phyloP scores from a whole-genome alignment of 2,888 invertebrate species.

The Portevinia maculata region DNA sequence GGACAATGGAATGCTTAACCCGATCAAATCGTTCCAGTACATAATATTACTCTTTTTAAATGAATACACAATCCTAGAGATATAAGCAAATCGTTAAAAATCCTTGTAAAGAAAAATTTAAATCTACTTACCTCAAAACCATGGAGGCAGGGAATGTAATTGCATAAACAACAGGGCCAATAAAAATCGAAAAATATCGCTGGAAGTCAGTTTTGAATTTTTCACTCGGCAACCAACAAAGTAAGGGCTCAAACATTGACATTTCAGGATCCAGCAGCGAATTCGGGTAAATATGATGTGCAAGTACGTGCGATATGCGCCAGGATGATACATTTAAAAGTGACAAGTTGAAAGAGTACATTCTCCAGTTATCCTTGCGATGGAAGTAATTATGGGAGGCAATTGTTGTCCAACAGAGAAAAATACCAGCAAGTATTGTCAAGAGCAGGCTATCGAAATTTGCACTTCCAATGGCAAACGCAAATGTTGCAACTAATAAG shows the following conservation, averaged over 20 bases:
- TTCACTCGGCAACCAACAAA: slow-evolving; percentile 86
- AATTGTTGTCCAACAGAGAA: slow-evolving; percentile 85
- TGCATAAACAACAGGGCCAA: slow-evolving; percentile 82
- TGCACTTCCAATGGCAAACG: slow-evolving; percentile 81
- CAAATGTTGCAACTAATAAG: slow-evolving; percentile 80
- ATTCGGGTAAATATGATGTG: slow-evolving; percentile 91
- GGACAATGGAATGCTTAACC: slow-evolving; percentile 82
- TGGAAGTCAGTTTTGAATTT: slow-evolving; percentile 84
- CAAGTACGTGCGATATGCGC: slow-evolving; percentile 89
- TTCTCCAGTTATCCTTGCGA: slow-evolving; percentile 89
- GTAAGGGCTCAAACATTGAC: slow-evolving; percentile 86
- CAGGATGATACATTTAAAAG: slow-evolving; percentile 87
- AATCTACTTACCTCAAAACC: slow-evolving; percentile 77
- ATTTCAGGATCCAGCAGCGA: slow-evolving; percentile 90
- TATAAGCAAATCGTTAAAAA: not conserved
- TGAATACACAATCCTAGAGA: slow-evolving; percentile 79
- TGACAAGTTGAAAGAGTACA: slow-evolving; percentile 90
- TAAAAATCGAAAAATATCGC: slow-evolving; percentile 84
- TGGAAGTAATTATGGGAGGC: slow-evolving; percentile 91
- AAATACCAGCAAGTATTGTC: slow-evolving; percentile 83
- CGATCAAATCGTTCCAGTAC: slow-evolving; percentile 82
- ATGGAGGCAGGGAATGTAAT: slow-evolving; percentile 78
- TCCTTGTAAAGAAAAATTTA: too few relatives aligned
- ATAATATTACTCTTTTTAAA: slow-evolving; percentile 78
- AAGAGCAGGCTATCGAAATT: slow-evolving; percentile 79